A percentile compares a stretch with the other conserved stretches of the same genome.
Conservation (phyloP, 2,113 vertebrate genomes). For the Hydrolagus affinis region DNA sequence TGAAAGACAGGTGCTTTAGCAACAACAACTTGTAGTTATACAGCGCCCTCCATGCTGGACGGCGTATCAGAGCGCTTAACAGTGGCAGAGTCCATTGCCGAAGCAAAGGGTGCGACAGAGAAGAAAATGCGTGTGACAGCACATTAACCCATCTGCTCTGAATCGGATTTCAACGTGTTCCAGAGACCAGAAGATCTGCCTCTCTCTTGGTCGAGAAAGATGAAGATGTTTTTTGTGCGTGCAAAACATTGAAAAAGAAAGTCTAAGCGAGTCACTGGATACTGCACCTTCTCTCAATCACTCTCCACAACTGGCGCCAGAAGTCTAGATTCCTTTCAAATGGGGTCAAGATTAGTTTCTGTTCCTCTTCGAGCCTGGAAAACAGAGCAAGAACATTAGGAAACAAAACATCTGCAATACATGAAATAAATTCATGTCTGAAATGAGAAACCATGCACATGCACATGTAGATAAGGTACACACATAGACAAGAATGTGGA, state of each 20-base stretch:
- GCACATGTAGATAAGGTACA: too few relatives aligned
- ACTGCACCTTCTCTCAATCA: constrained; percentile 89
- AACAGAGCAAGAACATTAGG: not conserved
- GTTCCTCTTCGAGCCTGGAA: constrained; percentile 84
- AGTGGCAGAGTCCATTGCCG: not conserved
- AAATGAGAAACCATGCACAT: too few relatives aligned
- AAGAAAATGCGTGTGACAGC: not conserved
- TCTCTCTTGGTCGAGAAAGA: too few relatives aligned
- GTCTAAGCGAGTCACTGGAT: not conserved
- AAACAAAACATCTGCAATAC: too few relatives aligned
- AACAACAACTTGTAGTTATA: not conserved
- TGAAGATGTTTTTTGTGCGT: too few relatives aligned
- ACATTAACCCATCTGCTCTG: too few relatives aligned
- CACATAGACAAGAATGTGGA: too few relatives aligned
- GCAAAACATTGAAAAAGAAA: too few relatives aligned
- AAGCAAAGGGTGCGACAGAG: not conserved
- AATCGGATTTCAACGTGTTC: too few relatives aligned
- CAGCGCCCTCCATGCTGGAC: not conserved
- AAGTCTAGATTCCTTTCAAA: constrained; percentile 96
- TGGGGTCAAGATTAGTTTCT: constrained; percentile 84
- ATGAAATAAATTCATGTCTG: too few relatives aligned
- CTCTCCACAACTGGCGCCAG: constrained; percentile 96
- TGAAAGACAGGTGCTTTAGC: not conserved
- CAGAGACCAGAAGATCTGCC: too few relatives aligned
- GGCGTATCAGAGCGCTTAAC: not conserved